Conservation (phyloP, 2,797 vertebrate genomes). For the Acridotheres tristis region DNA sequence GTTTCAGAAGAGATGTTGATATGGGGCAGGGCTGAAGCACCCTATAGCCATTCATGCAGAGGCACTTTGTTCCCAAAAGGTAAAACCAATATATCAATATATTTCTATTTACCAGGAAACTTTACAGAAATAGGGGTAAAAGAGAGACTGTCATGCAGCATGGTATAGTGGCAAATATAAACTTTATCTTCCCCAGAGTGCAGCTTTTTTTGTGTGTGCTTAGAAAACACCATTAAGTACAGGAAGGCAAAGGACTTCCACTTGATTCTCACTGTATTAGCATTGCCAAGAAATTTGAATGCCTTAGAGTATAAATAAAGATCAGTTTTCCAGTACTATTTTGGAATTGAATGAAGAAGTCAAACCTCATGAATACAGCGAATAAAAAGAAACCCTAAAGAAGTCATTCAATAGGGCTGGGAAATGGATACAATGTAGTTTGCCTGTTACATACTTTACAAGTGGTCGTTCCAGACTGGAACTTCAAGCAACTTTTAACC, state of each 20-base stretch:
- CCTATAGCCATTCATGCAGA: not conserved
- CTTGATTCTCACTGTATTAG: not conserved
- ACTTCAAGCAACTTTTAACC: not conserved
- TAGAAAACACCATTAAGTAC: not conserved
- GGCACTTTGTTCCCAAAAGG: not conserved
- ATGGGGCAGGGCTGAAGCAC: not conserved
- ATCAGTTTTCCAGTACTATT: not conserved
- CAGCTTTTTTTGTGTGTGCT: not conserved
- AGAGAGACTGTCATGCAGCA: not conserved
- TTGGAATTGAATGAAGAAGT: not conserved
- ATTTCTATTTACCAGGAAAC: not conserved
- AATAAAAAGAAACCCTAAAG: not conserved
- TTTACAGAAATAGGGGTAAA: not conserved
- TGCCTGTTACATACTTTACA: not conserved
- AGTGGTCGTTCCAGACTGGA: not conserved
- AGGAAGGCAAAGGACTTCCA: not conserved
- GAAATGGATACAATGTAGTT: not conserved
- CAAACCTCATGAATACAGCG: not conserved
- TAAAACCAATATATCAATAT: not conserved
- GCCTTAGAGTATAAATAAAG: not conserved
- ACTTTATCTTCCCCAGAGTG: not conserved
- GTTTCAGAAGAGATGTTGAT: not conserved
- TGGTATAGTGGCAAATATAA: not conserved
- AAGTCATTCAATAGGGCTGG: not conserved
- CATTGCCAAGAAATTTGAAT: not conserved